Evolutionary conservation across 1,140 invertebrate species (phyloP).

Genomic region (Lasioglossum albipes): DNA sequence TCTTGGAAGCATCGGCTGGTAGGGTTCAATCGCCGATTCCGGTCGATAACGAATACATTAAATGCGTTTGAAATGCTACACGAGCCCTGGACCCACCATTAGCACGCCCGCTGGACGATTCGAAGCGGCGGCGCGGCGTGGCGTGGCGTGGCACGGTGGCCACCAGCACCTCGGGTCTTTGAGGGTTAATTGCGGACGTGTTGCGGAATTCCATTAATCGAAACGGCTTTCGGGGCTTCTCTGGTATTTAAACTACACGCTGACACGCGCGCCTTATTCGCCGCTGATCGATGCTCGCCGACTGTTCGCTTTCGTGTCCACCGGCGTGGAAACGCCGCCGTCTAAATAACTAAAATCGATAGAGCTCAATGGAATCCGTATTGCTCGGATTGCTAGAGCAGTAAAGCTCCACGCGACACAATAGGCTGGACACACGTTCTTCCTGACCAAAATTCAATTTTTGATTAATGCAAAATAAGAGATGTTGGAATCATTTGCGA

Average conservation of each 20-base stretch:
- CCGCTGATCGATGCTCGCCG: conserved; percentile 41
- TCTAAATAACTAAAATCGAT: conserved; percentile 33
- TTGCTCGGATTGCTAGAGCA: too few relatives aligned
- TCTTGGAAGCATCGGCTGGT: background rate
- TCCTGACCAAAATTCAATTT: too few relatives aligned
- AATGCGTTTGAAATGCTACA: conserved; percentile 64
- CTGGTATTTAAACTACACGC: conserved; percentile 60
- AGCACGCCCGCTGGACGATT: conserved; percentile 58
- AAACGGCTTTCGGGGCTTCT: conserved; percentile 64
- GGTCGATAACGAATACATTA: conserved; percentile 66
- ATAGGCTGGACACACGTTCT: too few relatives aligned
- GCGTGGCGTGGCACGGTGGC: too few relatives aligned
- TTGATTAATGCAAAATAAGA: too few relatives aligned
- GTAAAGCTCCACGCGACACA: too few relatives aligned
- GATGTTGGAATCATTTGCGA: too few relatives aligned
- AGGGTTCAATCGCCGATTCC: conserved; percentile 37
- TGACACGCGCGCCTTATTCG: conserved; percentile 27
- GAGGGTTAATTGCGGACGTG: conserved; percentile 67
- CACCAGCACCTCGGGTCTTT: conserved; percentile 62
- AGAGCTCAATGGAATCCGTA: too few relatives aligned
- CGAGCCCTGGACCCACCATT: conserved; percentile 53
- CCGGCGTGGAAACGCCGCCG: conserved; percentile 22
- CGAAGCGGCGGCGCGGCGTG: background rate
- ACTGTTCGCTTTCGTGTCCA: conserved; percentile 34
- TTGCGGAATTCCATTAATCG: conserved; percentile 69